Conservation (phyloP, 2,113 vertebrate species). For the Nettapus auritus region DNA sequence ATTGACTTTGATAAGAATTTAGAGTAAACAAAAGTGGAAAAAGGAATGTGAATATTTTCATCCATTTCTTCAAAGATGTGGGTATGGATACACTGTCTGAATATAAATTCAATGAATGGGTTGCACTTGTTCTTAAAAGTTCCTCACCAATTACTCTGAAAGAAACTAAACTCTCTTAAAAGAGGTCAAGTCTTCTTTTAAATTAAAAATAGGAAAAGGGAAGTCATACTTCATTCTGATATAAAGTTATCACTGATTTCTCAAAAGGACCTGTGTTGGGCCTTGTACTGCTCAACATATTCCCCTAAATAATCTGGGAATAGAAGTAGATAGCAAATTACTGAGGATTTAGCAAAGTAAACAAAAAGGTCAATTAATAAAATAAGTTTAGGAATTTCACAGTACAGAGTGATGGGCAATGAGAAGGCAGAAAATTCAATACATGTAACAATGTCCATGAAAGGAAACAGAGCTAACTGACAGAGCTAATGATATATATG, state of each 20-base stretch:
- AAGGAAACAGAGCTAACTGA: not conserved
- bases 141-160: not conserved
- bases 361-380: not conserved
- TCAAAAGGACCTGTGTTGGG: not conserved
- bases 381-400: not conserved
- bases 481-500: not conserved
- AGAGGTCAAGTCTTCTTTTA: not conserved
- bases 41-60: not conserved
- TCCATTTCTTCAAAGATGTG: not conserved
- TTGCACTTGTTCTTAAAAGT: not conserved
- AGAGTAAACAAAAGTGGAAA: not conserved
- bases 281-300: not conserved
- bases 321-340: not conserved
- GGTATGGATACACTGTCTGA: not conserved
- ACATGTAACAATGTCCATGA: not conserved
- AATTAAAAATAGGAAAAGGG: conserved; percentile 13
- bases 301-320: not conserved
- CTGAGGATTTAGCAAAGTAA: not conserved
- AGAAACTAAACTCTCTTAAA: not conserved
- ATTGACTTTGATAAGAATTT: not conserved
- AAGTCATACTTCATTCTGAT: not conserved
- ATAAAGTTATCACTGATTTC: not conserved
- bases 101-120: not conserved
- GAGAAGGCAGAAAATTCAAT: not conserved
- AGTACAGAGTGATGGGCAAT: not conserved